These are phyloP conservation scores for Chesias legatella DNA, from an alignment of 2,888 invertebrate species.

Conservation along the genomic window DNA sequence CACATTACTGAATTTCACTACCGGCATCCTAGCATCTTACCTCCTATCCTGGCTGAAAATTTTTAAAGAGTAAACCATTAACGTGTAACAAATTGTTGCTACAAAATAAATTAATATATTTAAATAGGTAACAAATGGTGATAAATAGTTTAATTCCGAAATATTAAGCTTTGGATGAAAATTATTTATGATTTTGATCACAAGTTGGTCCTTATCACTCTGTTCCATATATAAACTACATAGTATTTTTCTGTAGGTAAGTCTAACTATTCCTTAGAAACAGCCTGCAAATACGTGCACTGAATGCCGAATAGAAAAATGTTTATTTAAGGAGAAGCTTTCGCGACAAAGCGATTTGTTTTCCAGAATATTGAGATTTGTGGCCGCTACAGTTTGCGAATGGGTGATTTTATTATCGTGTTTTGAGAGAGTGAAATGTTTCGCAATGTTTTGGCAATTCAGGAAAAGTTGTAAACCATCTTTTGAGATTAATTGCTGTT, in stretches of 20 bases:
- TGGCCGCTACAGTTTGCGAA: slow-evolving; percentile 19
- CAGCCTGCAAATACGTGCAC: slow-evolving; percentile 50
- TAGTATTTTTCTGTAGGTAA: slow-evolving; percentile 21
- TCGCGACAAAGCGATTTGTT: slow-evolving; percentile 21
- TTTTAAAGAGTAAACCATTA: too few relatives aligned
- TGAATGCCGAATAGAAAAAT: slow-evolving; percentile 44
- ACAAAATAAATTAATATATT: too few relatives aligned
- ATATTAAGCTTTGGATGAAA: too few relatives aligned
- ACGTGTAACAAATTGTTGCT: too few relatives aligned
- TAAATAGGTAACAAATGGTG: too few relatives aligned
- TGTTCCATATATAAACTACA: slow-evolving; percentile 28
- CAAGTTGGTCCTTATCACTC: not conserved
- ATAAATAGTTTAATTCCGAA: too few relatives aligned
- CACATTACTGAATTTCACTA: too few relatives aligned
- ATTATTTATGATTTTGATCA: not conserved
- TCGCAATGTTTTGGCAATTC: not conserved
- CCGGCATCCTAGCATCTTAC: too few relatives aligned
- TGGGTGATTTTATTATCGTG: slow-evolving; percentile 16
- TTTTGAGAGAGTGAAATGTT: slow-evolving; percentile 4
- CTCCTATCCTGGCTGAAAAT: too few relatives aligned
- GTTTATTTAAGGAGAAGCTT: slow-evolving; percentile 38
- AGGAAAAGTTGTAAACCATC: too few relatives aligned
- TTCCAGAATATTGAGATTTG: slow-evolving; percentile 26
- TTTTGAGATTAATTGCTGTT: too few relatives aligned
- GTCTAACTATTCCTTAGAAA: slow-evolving; percentile 39